These are phyloP conservation scores for Psilanteris sp. DNA, from an alignment of 1,140 invertebrate species.

Conservation along the genomic window DNA sequence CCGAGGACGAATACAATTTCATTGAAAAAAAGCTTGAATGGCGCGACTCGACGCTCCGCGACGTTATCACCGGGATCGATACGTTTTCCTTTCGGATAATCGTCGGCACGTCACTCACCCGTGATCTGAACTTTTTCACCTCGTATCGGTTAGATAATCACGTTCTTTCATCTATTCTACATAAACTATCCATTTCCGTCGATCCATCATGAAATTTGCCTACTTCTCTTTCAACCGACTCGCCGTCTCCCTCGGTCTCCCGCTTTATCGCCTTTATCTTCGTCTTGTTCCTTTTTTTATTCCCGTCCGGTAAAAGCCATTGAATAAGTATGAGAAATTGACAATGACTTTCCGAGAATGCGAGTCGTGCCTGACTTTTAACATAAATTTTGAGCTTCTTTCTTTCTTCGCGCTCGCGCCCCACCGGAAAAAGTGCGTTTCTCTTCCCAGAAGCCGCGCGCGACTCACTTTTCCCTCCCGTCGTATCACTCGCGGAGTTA, in stretches of 20 bases:
- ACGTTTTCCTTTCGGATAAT: conserved; percentile 37
- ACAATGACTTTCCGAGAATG: conserved; percentile 76
- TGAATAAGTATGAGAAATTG: conserved; percentile 74
- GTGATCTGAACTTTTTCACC: conserved; percentile 59
- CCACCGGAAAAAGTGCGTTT: conserved; percentile 43
- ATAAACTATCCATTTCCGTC: conserved; percentile 63
- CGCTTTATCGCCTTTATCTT: conserved; percentile 5
- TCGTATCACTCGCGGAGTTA: too few species aligned
- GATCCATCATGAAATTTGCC: conserved; percentile 60
- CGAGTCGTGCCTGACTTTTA: conserved; percentile 67
- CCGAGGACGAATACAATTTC: conserved; percentile 34
- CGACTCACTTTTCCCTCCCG: too few species aligned
- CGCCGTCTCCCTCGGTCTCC: conserved; percentile 4
- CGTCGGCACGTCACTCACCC: conserved; percentile 32
- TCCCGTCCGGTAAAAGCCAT: conserved; percentile 59
- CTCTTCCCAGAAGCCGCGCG: too few species aligned
- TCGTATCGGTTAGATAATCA: conserved; percentile 59
- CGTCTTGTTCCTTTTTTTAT: conserved; percentile 12
- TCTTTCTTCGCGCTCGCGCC: conserved; percentile 24
- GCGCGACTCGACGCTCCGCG: conserved; percentile 6
- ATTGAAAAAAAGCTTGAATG: conserved; percentile 35
- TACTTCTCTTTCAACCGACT: conserved; percentile 20
- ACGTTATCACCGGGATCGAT: conserved; percentile 36
- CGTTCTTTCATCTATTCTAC: conserved; percentile 54
- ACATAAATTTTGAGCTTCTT: conserved; percentile 71